These are phyloP conservation scores for Leptothorax acervorum DNA, from an alignment of 2,888 invertebrate species.

Conservation along the genomic window DNA sequence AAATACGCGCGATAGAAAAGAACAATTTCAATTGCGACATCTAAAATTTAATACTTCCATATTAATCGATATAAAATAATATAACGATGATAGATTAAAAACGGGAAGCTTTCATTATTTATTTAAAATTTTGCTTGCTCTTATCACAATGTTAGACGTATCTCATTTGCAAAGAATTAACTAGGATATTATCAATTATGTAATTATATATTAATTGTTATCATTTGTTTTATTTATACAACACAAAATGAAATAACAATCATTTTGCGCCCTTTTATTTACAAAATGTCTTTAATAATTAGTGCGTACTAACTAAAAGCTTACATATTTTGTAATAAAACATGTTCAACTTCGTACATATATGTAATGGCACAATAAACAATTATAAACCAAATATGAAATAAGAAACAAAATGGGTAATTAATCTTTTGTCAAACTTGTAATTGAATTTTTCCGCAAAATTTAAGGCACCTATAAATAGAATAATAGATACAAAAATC, in stretches of 20 bases:
- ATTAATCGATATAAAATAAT: conserved; percentile 5
- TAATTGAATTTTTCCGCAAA: conserved; percentile 12
- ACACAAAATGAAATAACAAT: conserved; percentile 31
- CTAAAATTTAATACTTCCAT: background rate
- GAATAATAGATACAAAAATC: conserved; percentile 42
- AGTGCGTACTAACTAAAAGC: conserved; percentile 32
- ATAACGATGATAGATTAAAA: background rate
- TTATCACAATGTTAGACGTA: background rate
- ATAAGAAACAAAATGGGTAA: conserved; percentile 14
- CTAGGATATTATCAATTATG: conserved; percentile 35
- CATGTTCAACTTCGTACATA: conserved; percentile 28
- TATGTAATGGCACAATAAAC: conserved; percentile 47
- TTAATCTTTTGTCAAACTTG: conserved; percentile 9
- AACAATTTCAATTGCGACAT: background rate
- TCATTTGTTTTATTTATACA: conserved; percentile 59
- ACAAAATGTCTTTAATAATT: conserved; percentile 38
- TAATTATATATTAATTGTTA: conserved; percentile 11
- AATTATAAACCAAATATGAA: conserved; percentile 26
- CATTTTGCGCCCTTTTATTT: conserved; percentile 43
- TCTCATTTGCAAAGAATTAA: background rate
- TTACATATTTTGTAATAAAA: conserved; percentile 36
- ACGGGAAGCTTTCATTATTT: background rate
- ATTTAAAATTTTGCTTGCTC: background rate
- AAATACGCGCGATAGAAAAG: background rate
- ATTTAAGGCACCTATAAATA: conserved; percentile 53